These are phyloP conservation scores for Recurvirostra avosetta DNA, from an alignment of 2,113 vertebrate species.

Conservation along the genomic window DNA sequence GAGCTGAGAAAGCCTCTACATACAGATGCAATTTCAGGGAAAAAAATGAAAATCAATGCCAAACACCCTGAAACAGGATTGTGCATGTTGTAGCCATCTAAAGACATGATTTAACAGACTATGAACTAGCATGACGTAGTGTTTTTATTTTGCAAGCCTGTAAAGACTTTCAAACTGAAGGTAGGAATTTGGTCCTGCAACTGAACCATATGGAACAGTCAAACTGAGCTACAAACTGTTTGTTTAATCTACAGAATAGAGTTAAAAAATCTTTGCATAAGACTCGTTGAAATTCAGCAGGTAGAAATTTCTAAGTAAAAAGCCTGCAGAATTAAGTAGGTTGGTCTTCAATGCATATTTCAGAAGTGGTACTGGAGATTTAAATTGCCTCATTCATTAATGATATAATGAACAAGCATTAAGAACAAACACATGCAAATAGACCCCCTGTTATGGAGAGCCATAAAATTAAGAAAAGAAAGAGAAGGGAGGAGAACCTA, in stretches of 20 bases:
- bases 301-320: not conserved
- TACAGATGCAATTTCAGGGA: not conserved
- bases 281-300: not conserved
- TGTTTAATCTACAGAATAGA: not conserved
- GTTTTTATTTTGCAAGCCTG: not conserved
- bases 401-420: not conserved
- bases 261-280: not conserved
- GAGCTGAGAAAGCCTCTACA: conserved; percentile 93
- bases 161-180: not conserved
- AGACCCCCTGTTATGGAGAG: not conserved
- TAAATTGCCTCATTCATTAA: not conserved
- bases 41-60: not conserved
- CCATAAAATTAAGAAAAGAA: not conserved
- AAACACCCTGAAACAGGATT: not conserved
- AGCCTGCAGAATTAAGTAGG: not conserved
- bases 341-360: not conserved
- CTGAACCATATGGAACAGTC: not conserved
- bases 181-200: not conserved
- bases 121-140: not conserved
- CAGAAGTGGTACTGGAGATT: not conserved
- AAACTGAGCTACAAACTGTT: not conserved
- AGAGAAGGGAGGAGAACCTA: not conserved
- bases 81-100: not conserved
- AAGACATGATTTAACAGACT: not conserved
- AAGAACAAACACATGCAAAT: not conserved